Base-by-base conservation (phyloP, 2,113 vertebrate species). In the Zapus hudsonius region DNA sequence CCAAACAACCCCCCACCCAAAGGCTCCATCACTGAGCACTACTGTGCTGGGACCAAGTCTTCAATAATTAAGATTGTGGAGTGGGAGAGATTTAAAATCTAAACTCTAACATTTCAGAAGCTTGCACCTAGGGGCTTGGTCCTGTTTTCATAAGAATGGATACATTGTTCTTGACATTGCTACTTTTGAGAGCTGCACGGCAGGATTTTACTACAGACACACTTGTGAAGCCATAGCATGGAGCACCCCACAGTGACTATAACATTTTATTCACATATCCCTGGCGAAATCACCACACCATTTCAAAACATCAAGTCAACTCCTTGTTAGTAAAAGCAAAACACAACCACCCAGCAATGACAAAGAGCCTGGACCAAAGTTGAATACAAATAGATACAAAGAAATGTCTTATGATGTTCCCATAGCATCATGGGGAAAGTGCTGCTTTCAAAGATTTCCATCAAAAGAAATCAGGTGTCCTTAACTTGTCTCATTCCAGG, bases 291-390 rank as follows among this genome's bases (percentile, higher is more conserved):
- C n/a, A 82, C 40, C n/a, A 72, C n/a, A 38, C 88, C 47, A 85
- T 52, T 72, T 84, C 63, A 64, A 85, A 80, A 84, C 29, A 87
- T 72, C 80, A 89, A 86, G 52, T 70, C 67, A 85, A 72, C 55
- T 89, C 29, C 80, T 81, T 88, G 72, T 57, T 40, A 5, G 1
- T 57, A 10, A 86, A 73, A 94, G 72, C 44, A 75, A 96, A 88
- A 76, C 74, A 85, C 66, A 85, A 59, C 29, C 40, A 86, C 67
- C 5, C 19, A 85, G 57, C 31, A 83, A 88, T n/a, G 25, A 79
- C 86, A 93, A 83, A 55, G 20, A 38, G 2, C 23, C 83, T 81
- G 25, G 25, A 73, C 27, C 78, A 85, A 84, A 88, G 59, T 1
- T 25, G 57, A 93, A 91, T 31, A 74, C 33, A 84, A 70, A 78